Percentiles rank a stretch among this genome's conserved stretches.
These are phyloP conservation scores for Drosophila formosana DNA, from an alignment of 2,888 invertebrate genomes.

Conservation along the genomic window DNA sequence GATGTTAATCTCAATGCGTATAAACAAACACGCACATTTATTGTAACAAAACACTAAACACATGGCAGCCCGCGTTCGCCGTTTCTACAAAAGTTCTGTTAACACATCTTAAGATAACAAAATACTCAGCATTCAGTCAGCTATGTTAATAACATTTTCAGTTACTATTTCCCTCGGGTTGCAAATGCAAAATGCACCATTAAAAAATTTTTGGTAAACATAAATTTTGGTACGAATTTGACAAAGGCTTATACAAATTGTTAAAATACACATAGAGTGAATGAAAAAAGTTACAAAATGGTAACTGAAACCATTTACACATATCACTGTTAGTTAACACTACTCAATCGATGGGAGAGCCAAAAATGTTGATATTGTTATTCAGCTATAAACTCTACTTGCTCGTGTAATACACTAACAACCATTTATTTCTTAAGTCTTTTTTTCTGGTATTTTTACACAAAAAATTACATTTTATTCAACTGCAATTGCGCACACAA, in stretches of 20 bases:
- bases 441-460: neutral
- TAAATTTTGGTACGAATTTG: too few relatives aligned
- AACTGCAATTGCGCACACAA: constrained; percentile 4
- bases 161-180: neutral
- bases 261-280: neutral
- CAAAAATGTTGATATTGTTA: neutral
- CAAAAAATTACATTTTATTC: constrained; percentile 5
- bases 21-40: constrained; percentile 30
- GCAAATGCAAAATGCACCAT: neutral
- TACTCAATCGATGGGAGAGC: neutral
- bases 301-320: neutral
- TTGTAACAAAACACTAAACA: constrained; percentile 41
- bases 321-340: constrained; percentile 15
- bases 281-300: neutral
- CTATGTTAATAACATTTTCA: constrained; percentile 9
- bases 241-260: neutral
- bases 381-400: neutral
- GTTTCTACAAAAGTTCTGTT: neutral
- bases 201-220: too few relatives aligned
- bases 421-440: too few relatives aligned
- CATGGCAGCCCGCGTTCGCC: constrained; percentile 20
- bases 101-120: constrained; percentile 8
- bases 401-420: too few relatives aligned
- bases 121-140: neutral
- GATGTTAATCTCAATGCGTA: constrained; percentile 49